Evolutionary conservation across 2,888 invertebrate genomes (phyloP).

Genomic region (Acanthoscelides obtectus): DNA sequence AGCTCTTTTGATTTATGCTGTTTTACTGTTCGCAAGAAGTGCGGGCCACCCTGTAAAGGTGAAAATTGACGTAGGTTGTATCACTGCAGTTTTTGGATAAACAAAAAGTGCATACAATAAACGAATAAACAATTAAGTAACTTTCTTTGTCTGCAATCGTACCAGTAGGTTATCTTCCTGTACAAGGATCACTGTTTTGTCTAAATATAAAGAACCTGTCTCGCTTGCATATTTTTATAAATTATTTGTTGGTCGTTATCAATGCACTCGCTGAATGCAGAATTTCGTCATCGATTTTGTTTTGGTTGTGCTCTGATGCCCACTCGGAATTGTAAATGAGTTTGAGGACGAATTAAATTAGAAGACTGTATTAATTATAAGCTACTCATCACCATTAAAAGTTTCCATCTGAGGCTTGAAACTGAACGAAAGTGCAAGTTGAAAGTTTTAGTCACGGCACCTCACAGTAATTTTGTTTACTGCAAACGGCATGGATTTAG

Average conservation of each 20-base stretch:
- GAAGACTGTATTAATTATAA: not conserved
- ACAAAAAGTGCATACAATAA: not conserved
- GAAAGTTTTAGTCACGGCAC: too few relatives aligned
- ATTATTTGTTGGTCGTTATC: not conserved
- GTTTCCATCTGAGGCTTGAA: too few relatives aligned
- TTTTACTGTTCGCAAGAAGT: too few relatives aligned
- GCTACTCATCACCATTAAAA: too few relatives aligned
- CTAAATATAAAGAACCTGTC: not conserved
- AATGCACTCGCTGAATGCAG: not conserved
- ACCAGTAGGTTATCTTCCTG: not conserved
- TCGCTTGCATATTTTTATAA: not conserved
- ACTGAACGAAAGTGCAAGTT: too few relatives aligned
- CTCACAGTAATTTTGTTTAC: too few relatives aligned
- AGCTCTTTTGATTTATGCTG: too few relatives aligned
- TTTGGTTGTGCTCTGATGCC: not conserved
- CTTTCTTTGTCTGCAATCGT: not conserved
- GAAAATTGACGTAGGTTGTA: too few relatives aligned
- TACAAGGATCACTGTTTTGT: not conserved
- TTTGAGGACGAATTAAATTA: not conserved
- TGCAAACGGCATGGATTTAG: too few relatives aligned
- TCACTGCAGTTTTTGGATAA: not conserved
- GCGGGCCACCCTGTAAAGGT: too few relatives aligned
- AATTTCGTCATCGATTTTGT: not conserved
- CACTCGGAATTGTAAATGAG: not conserved
- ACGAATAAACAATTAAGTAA: not conserved